Evolutionary conservation across 2,113 vertebrate genomes (phyloP).

Genomic region (Accipiter virgatus): DNA sequence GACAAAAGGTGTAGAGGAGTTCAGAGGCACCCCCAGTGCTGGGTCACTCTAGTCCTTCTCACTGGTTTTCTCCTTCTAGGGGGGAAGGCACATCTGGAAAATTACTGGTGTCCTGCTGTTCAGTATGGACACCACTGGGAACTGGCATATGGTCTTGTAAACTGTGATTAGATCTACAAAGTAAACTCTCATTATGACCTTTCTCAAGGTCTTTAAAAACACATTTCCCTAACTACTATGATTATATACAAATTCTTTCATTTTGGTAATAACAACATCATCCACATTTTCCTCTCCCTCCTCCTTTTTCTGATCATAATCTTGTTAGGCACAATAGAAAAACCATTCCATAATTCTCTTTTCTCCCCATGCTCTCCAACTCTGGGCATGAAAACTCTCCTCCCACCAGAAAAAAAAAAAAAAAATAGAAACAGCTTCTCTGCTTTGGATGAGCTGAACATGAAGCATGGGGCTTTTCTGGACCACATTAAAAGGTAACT

Average conservation of each 20-base stretch:
- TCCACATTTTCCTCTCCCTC: neutral
- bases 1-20: neutral
- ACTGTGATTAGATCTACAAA: slow-evolving; percentile 29
- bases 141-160: slow-evolving; percentile 19
- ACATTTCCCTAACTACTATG: neutral
- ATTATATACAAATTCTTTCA: neutral
- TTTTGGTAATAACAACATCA: neutral
- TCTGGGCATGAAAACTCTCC: neutral
- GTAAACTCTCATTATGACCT: slow-evolving; percentile 4
- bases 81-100: slow-evolving; percentile 19
- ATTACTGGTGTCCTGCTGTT: slow-evolving; percentile 3
- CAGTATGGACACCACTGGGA: neutral
- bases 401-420: neutral
- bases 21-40: neutral
- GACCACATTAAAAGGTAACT: neutral
- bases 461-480: neutral
- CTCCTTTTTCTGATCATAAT: neutral
- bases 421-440: neutral
- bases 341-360: neutral
- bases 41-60: neutral
- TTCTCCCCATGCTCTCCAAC: neutral
- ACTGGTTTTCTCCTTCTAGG: neutral
- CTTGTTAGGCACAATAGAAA: neutral
- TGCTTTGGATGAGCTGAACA: neutral
- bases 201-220: slow-evolving; percentile 48